phyloP scores from a whole-genome alignment of 2,113 vertebrate genomes.

The Erythrocebus patas region DNA sequence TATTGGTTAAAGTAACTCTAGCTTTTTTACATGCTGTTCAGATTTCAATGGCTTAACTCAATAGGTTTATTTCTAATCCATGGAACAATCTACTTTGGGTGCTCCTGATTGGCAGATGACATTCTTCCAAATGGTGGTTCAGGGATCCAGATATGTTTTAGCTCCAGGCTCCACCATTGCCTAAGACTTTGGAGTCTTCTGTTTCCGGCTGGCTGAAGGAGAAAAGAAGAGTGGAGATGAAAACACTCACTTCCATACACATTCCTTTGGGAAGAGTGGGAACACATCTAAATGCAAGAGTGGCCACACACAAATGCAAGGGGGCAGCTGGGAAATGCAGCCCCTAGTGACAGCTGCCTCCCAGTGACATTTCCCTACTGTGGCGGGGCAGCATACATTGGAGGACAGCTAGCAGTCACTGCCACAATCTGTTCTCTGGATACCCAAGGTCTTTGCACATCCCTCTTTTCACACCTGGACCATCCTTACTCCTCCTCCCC shows the following conservation, averaged over 20 bases:
- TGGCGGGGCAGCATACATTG: neutral
- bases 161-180: neutral
- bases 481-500: neutral
- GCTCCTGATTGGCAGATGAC: neutral
- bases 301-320: neutral
- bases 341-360: neutral
- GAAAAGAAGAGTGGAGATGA: neutral
- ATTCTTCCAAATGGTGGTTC: neutral
- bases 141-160: neutral
- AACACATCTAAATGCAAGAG: neutral
- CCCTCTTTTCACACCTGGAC: neutral
- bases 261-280: neutral
- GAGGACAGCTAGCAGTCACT: neutral
- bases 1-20: neutral
- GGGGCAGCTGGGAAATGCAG: neutral
- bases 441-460: neutral
- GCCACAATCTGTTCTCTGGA: neutral
- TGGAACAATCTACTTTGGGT: neutral
- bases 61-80: neutral
- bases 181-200: neutral
- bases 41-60: neutral
- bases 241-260: neutral
- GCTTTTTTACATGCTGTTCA: neutral
- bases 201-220: neutral
- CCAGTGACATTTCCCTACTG: neutral